These are phyloP conservation scores for Maniola hyperantus DNA, from an alignment of 2,888 invertebrate species.

Conservation along the genomic window DNA sequence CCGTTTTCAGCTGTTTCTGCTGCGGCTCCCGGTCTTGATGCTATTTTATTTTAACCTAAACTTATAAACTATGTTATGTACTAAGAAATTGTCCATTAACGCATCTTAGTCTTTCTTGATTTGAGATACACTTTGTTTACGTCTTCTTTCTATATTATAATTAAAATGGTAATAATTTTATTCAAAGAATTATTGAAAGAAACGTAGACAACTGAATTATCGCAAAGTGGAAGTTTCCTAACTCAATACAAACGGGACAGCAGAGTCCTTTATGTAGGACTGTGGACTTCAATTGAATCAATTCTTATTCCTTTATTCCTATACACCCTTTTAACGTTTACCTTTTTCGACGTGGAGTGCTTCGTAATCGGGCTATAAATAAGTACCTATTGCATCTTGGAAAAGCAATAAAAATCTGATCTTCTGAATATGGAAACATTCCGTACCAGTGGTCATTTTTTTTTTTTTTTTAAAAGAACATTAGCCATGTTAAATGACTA, in stretches of 20 bases:
- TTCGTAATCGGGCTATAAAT: neutral
- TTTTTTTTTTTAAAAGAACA: too few relatives aligned
- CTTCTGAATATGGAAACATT: too few relatives aligned
- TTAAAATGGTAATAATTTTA: neutral
- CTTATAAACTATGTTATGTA: too few relatives aligned
- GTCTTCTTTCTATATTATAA: too few relatives aligned
- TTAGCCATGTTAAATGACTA: too few relatives aligned
- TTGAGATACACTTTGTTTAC: too few relatives aligned
- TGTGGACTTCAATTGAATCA: conserved; percentile 16
- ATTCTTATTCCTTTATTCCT: conserved; percentile 17
- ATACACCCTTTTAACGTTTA: conserved; percentile 17
- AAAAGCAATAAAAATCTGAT: neutral
- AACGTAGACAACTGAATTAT: neutral
- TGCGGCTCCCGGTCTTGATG: too few relatives aligned
- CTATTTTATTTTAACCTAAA: too few relatives aligned
- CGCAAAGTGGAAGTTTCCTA: conserved; percentile 10
- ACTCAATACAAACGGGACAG: conserved; percentile 16
- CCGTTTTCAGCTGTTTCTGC: too few relatives aligned
- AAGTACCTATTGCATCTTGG: neutral
- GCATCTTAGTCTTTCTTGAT: too few relatives aligned
- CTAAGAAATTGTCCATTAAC: too few relatives aligned
- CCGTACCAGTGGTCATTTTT: too few relatives aligned
- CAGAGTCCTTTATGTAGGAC: conserved; percentile 12
- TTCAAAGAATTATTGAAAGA: conserved; percentile 11
- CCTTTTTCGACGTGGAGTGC: conserved; percentile 2